These are phyloP conservation scores for Phengaris alcon DNA, from an alignment of 2,888 invertebrate genomes.

Conservation along the genomic window DNA sequence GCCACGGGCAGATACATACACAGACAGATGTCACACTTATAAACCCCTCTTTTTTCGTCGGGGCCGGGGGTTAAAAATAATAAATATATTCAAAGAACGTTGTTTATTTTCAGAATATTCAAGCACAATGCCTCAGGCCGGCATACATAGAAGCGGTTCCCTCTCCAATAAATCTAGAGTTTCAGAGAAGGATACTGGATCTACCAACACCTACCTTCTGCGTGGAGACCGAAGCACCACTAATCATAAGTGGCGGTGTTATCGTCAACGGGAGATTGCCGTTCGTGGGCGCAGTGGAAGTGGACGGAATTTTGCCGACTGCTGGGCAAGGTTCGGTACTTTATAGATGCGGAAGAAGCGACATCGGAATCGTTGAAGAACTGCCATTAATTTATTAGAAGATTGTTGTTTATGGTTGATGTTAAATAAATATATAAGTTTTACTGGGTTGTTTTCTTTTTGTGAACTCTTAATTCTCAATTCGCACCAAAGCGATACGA, in stretches of 20 bases:
- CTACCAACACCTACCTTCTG: conserved; percentile 39
- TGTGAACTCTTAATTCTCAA: too few relatives aligned
- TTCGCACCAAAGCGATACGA: too few relatives aligned
- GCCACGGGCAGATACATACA: too few relatives aligned
- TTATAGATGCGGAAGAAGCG: conserved; percentile 37
- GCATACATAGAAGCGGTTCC: background rate
- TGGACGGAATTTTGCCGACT: conserved; percentile 47
- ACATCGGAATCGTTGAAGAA: conserved; percentile 36
- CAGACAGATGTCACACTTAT: too few relatives aligned
- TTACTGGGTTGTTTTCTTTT: background rate
- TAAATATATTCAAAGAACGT: too few relatives aligned
- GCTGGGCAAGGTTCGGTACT: conserved; percentile 43
- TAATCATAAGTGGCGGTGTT: conserved; percentile 46
- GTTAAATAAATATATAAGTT: conserved; percentile 33
- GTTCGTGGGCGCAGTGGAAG: conserved; percentile 47
- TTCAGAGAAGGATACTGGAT: conserved; percentile 12
- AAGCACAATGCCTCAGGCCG: conserved; percentile 15
- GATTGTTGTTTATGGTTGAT: background rate
- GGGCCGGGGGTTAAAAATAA: too few relatives aligned
- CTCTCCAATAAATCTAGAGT: background rate
- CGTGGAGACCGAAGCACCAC: conserved; percentile 45
- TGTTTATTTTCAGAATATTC: background rate
- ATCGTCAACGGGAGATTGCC: conserved; percentile 47
- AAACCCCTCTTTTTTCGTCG: too few relatives aligned
- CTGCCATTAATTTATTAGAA: conserved; percentile 25